Base-by-base conservation (phyloP, 2,888 invertebrate genomes). In the Tuta absoluta region DNA sequence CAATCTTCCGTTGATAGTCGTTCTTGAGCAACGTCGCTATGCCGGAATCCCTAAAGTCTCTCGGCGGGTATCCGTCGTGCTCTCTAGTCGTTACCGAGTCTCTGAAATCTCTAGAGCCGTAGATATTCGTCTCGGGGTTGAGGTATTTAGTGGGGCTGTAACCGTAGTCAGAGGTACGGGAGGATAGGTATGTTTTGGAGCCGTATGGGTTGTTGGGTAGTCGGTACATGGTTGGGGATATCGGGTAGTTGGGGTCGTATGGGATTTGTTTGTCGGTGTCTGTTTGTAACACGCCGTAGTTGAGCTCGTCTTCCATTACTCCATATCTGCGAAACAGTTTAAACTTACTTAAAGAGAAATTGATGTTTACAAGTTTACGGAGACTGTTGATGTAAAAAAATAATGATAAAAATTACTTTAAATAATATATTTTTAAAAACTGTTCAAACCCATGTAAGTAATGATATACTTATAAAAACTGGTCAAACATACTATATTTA, bases 21-120 rank as follows among this genome's bases (percentile, higher is more conserved):
- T 92, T 92, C 71, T 93, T 93, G 68, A 92, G 70, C 87, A 90
- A 87, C 0, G 92, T 90, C 3, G 90, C 91, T 63, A 92, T 92
- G 0, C 92, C 90, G 0, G 91, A 90, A 69, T 92, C 92, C 63
- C 92, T 71, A 65, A 86, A 92, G 71, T 92, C 91, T 63, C 91
- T 80, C 0, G 89, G 84, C 0, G 86, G 86, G 62, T 89, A 91
- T 0, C 87, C 86, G 8, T 90, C 90, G 53, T 87, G 89, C 23
- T 90, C 91, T 58, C 91, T 79, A 0, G 89, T 82, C 0, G 89
- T 84, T 0, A 88, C 87, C 1, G 82, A 80, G 66, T 87, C 88
- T 53, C 87, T 75, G 65, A 90, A 87, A 69, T 90, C 88, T 58
- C 89, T 76, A 0, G 89, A 89, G 0, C 89, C 90, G 69, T 91